Conservation (phyloP, 1,140 invertebrate genomes). For the Chironomus tepperi region DNA sequence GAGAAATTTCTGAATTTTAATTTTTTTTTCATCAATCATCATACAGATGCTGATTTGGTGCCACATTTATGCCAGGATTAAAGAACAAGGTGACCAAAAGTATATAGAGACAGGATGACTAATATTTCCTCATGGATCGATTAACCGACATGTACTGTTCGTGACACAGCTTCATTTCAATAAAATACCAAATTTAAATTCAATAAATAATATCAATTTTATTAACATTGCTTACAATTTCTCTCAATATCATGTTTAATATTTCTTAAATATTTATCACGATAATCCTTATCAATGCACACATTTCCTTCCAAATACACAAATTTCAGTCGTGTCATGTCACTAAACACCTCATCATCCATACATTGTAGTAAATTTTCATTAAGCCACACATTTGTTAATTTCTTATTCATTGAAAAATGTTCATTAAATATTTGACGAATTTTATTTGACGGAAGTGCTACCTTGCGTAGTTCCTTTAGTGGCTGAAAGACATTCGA, state of each 20-base stretch:
- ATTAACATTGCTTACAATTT: neutral
- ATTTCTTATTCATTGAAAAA: neutral
- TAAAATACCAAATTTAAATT: too few species aligned
- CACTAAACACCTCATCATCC: neutral
- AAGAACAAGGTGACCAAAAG: too few species aligned
- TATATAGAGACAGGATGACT: too few species aligned
- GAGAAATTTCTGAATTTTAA: too few species aligned
- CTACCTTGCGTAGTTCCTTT: neutral
- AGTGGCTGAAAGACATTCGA: neutral
- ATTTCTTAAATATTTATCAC: neutral
- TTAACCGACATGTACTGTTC: too few species aligned
- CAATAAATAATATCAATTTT: too few species aligned
- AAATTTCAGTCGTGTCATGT: neutral
- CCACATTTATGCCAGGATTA: too few species aligned
- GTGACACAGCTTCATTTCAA: too few species aligned
- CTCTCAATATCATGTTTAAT: neutral
- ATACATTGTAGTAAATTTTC: neutral
- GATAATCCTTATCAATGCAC: neutral
- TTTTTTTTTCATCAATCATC: too few species aligned
- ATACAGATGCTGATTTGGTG: too few species aligned
- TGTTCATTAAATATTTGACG: neutral
- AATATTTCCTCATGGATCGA: too few species aligned
- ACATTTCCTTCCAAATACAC: neutral
- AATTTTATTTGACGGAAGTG: neutral
- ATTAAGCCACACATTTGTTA: neutral